Conservation (phyloP, 2,113 vertebrate genomes). For the Trematocara unimaculatum region DNA sequence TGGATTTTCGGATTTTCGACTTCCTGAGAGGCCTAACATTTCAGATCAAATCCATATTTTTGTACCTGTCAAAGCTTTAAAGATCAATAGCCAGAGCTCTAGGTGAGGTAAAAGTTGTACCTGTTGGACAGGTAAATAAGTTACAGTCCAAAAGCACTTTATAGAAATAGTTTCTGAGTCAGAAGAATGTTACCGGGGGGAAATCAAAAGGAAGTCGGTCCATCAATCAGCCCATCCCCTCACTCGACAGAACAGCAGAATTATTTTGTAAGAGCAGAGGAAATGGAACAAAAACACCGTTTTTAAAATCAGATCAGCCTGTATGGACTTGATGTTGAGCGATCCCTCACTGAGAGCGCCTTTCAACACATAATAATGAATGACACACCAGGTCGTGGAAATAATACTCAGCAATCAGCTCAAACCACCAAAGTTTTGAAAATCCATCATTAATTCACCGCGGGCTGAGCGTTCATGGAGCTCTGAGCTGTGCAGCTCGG, state of each 20-base stretch:
- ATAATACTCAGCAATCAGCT: conserved; percentile 42
- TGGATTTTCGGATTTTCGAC: fast-evolving
- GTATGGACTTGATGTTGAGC: background rate
- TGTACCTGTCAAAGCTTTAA: background rate
- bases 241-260: background rate
- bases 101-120: background rate
- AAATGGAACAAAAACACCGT: fast-evolving
- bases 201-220: background rate
- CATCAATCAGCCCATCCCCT: background rate
- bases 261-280: background rate
- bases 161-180: background rate
- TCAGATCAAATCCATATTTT: background rate
- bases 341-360: conserved; percentile 9
- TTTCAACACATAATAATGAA: conserved; percentile 48
- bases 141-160: background rate
- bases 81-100: background rate
- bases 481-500: conserved; percentile 30
- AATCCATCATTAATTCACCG: conserved; percentile 54
- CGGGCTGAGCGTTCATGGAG: conserved; percentile 26
- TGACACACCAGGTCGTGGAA: conserved; percentile 17
- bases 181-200: background rate
- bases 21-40: background rate
- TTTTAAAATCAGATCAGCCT: background rate
- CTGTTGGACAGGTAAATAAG: background rate
- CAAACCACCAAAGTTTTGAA: conserved; percentile 48